Conservation (phyloP, 2,113 vertebrate species). For the Oncorhynchus masou region DNA sequence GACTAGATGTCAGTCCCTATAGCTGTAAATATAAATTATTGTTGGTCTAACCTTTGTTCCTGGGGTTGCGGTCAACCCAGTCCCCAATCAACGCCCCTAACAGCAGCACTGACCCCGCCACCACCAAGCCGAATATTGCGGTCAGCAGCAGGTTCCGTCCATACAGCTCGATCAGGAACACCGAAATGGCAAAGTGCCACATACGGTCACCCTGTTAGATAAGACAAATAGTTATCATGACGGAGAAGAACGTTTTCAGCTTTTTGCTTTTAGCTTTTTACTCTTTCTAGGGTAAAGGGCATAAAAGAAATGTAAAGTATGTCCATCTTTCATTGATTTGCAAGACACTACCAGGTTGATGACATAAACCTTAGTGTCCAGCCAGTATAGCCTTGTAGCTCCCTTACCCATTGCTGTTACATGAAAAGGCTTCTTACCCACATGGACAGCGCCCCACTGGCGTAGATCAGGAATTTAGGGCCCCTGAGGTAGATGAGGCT, state of each 20-base stretch:
- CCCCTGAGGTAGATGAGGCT: conserved; percentile 70
- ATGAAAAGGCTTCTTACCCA: conserved; percentile 70
- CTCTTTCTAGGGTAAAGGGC: too few relatives aligned
- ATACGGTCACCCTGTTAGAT: conserved; percentile 73
- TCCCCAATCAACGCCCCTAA: conserved; percentile 79
- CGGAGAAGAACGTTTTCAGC: too few relatives aligned
- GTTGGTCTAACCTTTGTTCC: conserved; percentile 71
- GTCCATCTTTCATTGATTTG: not conserved
- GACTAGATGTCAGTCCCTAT: not conserved
- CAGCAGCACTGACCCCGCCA: conserved; percentile 75
- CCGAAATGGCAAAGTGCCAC: conserved; percentile 78
- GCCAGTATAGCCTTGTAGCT: not conserved
- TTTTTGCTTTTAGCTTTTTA: too few relatives aligned
- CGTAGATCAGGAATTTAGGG: conserved; percentile 76
- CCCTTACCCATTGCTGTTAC: not conserved
- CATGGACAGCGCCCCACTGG: conserved; percentile 77
- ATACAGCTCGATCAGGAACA: conserved; percentile 77
- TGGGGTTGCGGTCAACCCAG: conserved; percentile 78
- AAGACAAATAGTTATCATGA: not conserved
- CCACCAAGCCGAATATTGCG: conserved; percentile 73
- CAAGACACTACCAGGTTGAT: not conserved
- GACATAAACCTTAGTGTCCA: not conserved
- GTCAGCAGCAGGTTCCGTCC: conserved; percentile 71
- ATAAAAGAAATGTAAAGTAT: not conserved
- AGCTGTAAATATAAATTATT: not conserved